These are phyloP conservation scores for Piprites chloris DNA, from an alignment of 2,113 vertebrate species.

Conservation along the genomic window DNA sequence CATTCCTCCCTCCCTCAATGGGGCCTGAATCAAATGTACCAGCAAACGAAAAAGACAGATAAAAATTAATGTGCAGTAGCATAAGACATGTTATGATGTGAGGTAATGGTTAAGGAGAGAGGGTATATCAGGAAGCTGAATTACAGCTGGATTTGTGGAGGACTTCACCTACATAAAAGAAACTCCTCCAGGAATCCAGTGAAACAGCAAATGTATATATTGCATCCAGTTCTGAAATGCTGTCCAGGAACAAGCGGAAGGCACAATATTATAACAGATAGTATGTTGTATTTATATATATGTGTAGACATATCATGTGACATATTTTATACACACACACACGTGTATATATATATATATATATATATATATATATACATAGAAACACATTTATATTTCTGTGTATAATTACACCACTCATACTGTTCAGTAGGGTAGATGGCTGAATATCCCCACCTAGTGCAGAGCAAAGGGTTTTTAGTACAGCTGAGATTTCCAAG, in stretches of 20 bases:
- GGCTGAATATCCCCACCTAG: neutral
- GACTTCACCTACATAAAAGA: neutral
- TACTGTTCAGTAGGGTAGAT: neutral
- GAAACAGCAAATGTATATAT: neutral
- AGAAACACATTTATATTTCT: neutral
- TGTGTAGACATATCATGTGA: neutral
- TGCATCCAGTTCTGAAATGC: neutral
- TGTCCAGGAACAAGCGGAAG: neutral
- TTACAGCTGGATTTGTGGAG: neutral
- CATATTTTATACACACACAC: neutral
- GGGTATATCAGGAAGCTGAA: neutral
- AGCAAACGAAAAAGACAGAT: neutral
- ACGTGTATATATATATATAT: no score
- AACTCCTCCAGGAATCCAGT: neutral
- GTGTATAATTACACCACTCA: neutral
- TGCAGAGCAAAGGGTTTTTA: neutral
- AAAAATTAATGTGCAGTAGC: neutral
- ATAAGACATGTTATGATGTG: neutral
- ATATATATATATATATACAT: neutral
- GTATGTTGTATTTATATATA: neutral
- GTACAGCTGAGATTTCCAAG: neutral
- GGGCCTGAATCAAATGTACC: neutral
- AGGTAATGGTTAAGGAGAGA: neutral
- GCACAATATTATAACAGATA: neutral
- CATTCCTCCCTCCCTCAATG: neutral